Evolutionary conservation across 2,888 invertebrate genomes (phyloP).

Genomic region (Cephonodes hylas): DNA sequence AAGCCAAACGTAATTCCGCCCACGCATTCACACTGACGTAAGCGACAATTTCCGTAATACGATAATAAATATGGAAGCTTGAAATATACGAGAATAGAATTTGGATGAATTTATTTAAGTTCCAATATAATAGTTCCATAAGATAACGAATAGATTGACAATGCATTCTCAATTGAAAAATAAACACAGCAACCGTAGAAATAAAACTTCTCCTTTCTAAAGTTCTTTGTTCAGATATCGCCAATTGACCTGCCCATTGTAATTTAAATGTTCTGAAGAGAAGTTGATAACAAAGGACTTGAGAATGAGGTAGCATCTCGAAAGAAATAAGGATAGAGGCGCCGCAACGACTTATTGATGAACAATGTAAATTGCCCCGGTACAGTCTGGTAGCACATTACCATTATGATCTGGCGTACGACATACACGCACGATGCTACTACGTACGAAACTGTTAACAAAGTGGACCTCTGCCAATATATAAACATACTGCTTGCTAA

Average conservation of each 20-base stretch:
- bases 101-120: neutral
- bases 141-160: neutral
- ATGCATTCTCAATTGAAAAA: neutral
- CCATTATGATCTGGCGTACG: neutral
- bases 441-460: constrained; percentile 33
- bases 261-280: neutral
- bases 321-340: neutral
- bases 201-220: neutral
- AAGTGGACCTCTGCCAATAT: constrained; percentile 31
- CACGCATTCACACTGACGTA: neutral
- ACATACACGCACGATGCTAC: neutral
- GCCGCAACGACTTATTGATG: neutral
- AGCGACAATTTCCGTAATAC: neutral
- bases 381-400: neutral
- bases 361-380: neutral
- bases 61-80: neutral
- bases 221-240: neutral
- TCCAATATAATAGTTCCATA: neutral
- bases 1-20: neutral
- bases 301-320: neutral
- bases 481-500: constrained; percentile 21
- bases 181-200: neutral
- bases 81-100: neutral
- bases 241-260: constrained; percentile 8
- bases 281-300: constrained; percentile 3